Evolutionary conservation across 2,888 invertebrate genomes (phyloP).

Genomic region (Sipha maydis): DNA sequence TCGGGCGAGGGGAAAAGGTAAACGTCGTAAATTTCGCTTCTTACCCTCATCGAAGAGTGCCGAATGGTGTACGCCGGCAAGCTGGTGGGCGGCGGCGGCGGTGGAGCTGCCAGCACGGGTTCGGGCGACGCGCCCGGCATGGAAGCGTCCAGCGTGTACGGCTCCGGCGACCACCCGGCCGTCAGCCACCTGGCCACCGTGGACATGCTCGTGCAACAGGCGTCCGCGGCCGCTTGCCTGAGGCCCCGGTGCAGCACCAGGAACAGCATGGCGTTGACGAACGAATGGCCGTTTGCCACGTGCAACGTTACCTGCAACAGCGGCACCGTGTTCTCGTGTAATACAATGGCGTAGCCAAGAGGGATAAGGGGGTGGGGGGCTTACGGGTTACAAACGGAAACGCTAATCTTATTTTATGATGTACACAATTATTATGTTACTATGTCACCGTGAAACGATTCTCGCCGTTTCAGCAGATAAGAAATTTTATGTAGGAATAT

Average conservation of each 20-base stretch:
- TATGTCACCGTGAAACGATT: no score
- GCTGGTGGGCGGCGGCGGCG: slow-evolving; percentile 70
- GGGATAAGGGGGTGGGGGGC: no score
- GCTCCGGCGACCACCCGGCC: slow-evolving; percentile 64
- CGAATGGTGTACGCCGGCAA: slow-evolving; percentile 67
- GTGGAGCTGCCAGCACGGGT: slow-evolving; percentile 70
- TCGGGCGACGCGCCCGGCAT: slow-evolving; percentile 71
- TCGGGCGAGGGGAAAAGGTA: no score
- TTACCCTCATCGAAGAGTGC: slow-evolving; percentile 50
- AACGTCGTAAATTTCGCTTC: no score
- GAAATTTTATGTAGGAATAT: no score
- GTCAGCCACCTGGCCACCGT: slow-evolving; percentile 73
- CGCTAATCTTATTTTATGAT: no score
- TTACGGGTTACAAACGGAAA: no score
- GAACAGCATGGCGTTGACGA: slow-evolving; percentile 84
- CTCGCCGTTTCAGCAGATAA: no score
- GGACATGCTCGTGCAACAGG: slow-evolving; percentile 81
- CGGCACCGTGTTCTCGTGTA: neutral
- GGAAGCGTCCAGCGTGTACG: slow-evolving; percentile 73
- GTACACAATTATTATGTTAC: no score
- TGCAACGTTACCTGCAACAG: slow-evolving; percentile 79
- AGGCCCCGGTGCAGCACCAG: slow-evolving; percentile 81
- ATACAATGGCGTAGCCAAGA: no score
- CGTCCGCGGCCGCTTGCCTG: slow-evolving; percentile 77
- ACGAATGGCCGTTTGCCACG: slow-evolving; percentile 88